These are phyloP conservation scores for Chionoecetes opilio DNA, from an alignment of 1,140 invertebrate genomes.

Conservation along the genomic window DNA sequence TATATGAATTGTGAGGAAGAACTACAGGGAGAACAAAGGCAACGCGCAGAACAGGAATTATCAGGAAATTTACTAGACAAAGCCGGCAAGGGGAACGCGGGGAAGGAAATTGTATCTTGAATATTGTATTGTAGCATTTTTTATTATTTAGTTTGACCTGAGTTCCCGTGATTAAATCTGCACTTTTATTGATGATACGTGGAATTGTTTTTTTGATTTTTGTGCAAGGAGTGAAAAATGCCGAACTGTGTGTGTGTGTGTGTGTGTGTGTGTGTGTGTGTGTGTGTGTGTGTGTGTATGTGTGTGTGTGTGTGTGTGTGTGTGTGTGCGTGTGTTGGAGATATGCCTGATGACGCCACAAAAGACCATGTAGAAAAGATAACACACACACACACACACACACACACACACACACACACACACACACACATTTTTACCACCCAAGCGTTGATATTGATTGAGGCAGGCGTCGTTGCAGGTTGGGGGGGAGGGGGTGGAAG, in stretches of 20 bases:
- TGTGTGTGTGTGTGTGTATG: slow-evolving; percentile 44
- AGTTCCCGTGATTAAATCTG: not conserved
- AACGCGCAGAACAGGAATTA: too few species aligned
- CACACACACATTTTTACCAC: not conserved
- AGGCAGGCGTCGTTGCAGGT: not conserved
- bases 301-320: slow-evolving; percentile 34
- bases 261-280: slow-evolving; percentile 1
- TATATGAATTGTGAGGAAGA: too few species aligned
- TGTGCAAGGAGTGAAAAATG: not conserved
- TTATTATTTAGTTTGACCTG: not conserved
- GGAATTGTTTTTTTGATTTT: too few species aligned
- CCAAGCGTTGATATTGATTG: not conserved
- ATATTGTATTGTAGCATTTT: not conserved
- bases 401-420: slow-evolving; percentile 21
- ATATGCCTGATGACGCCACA: too few species aligned
- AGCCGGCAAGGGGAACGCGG: too few species aligned
- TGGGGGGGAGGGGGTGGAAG: not conserved
- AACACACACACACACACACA: not conserved
- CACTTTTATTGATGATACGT: too few species aligned
- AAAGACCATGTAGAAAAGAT: not conserved
- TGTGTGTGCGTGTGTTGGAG: not conserved
- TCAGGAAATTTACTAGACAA: too few species aligned
- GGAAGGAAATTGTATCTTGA: not conserved
- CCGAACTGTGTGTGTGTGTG: not conserved
- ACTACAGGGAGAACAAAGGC: too few species aligned